A percentile compares a stretch with the other conserved stretches of the same genome.
Conservation (phyloP, 2,113 vertebrate species). For the Gila orcuttii region DNA sequence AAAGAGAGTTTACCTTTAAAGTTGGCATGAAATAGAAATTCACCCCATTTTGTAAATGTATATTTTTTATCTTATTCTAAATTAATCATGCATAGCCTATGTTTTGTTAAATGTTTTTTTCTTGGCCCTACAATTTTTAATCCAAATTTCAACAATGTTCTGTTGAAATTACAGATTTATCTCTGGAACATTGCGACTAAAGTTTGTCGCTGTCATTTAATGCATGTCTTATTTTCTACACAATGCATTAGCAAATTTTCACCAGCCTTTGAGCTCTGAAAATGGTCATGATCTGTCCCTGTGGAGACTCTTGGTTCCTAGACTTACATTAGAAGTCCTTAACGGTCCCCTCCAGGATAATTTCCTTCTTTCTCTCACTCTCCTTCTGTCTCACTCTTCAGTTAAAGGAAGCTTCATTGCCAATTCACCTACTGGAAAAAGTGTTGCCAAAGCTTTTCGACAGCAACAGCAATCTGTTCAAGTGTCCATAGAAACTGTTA, state of each 20-base stretch:
- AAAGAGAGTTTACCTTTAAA: too few species aligned
- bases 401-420: background rate
- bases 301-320: conserved; percentile 11
- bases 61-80: too few species aligned
- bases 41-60: too few species aligned
- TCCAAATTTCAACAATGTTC: background rate
- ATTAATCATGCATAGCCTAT: too few species aligned
- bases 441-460: conserved; percentile 8
- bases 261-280: conserved; percentile 8
- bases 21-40: too few species aligned
- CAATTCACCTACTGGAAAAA: conserved; percentile 22
- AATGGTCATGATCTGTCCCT: conserved; percentile 45
- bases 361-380: conserved; percentile 50
- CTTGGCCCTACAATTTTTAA: background rate
- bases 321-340: conserved; percentile 24
- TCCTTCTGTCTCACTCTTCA: conserved; percentile 50
- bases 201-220: background rate
- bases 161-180: background rate
- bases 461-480: conserved; percentile 27
- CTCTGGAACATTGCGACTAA: background rate
- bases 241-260: background rate
- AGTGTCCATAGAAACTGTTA: background rate
- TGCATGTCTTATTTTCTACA: conserved; percentile 1
- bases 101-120: too few species aligned
- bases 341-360: conserved; percentile 20